These are phyloP conservation scores for Pogonomyrmex californicus DNA, from an alignment of 1,140 invertebrate species.

Conservation along the genomic window DNA sequence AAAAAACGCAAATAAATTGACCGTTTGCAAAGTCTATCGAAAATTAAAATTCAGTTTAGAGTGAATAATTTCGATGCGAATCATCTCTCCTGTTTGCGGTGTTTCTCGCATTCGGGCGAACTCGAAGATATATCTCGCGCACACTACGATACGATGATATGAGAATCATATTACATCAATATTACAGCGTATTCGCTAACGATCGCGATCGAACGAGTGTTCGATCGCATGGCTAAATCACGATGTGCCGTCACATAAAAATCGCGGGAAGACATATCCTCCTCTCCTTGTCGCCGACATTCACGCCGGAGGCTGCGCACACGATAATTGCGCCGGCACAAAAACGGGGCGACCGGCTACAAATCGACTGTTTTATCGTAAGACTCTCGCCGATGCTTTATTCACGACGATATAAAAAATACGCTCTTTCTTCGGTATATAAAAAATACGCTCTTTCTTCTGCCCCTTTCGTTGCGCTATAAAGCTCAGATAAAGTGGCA, in stretches of 20 bases:
- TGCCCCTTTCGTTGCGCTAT: background rate
- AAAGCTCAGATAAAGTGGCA: background rate
- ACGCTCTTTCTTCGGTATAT: constrained; percentile 6
- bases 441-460: constrained; percentile 10
- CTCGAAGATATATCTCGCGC: background rate
- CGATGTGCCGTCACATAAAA: constrained; percentile 37
- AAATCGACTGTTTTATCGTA: constrained; percentile 34
- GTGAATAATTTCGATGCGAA: background rate
- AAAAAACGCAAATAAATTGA: background rate
- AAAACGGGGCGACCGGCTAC: constrained; percentile 21
- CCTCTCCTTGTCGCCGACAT: constrained; percentile 15
- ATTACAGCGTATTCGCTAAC: constrained; percentile 57
- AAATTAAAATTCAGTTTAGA: background rate
- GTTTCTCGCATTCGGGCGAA: constrained; percentile 26
- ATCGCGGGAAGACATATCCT: constrained; percentile 7
- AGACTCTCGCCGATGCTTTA: constrained; percentile 25
- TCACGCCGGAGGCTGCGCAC: constrained; percentile 15
- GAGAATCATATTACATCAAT: constrained; percentile 60
- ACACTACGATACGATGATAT: constrained; percentile 55
- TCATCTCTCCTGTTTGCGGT: background rate
- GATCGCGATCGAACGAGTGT: constrained; percentile 62
- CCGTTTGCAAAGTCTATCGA: background rate
- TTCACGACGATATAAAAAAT: constrained; percentile 12
- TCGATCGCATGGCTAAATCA: constrained; percentile 59
- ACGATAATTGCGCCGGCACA: constrained; percentile 48